A percentile compares a stretch with the other conserved stretches of the same genome.
phyloP scores from a whole-genome alignment of 2,113 vertebrate species.

The Thomomys bottae region DNA sequence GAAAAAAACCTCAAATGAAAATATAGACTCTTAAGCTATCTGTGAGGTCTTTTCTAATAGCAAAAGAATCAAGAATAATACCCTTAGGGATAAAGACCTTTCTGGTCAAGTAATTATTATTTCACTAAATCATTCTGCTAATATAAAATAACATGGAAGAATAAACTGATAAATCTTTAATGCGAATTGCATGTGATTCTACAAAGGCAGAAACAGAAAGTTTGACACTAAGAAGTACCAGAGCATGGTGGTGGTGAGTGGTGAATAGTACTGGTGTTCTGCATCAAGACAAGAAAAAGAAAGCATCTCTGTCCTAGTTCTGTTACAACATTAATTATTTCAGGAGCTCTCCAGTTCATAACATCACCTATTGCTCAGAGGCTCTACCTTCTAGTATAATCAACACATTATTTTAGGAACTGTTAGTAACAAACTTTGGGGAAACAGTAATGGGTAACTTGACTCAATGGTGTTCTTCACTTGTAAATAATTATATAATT shows the following conservation, averaged over 20 bases:
- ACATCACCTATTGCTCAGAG: neutral
- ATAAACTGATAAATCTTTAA: neutral
- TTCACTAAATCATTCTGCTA: neutral
- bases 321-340: neutral
- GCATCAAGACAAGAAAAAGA: neutral
- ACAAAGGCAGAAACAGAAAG: neutral
- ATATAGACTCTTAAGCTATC: neutral
- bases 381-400: neutral
- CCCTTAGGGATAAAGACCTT: neutral
- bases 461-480: neutral
- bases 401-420: neutral
- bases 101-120: neutral
- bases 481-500: neutral
- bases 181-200: neutral
- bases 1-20: neutral
- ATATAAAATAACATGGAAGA: neutral
- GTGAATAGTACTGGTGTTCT: neutral
- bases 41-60: neutral
- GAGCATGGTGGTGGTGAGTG: too few species aligned
- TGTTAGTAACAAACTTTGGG: neutral
- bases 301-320: neutral
- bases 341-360: fast-evolving
- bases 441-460: neutral
- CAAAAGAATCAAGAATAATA: neutral
- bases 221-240: too few species aligned